Percentiles rank a stretch among this genome's conserved stretches.
Evolutionary conservation across 2,797 vertebrate genomes (phyloP).

Genomic region (Lepus oiostolus): DNA sequence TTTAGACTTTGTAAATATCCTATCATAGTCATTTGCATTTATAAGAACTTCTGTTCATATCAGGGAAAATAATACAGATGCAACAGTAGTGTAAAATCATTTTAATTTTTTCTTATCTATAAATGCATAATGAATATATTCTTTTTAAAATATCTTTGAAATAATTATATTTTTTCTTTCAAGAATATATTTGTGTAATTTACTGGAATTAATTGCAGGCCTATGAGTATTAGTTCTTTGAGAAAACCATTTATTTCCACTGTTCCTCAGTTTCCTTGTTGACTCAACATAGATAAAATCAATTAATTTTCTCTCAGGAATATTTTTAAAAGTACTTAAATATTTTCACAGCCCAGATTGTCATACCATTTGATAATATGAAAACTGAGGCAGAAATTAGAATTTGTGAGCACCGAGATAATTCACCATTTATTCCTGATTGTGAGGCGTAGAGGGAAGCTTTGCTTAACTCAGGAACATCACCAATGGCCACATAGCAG

Average conservation of each 20-base stretch:
- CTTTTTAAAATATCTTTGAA: background rate
- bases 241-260: background rate
- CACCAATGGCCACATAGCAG: rapidly evolving
- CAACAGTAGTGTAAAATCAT: background rate
- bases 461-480: background rate
- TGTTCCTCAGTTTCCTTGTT: slow-evolving; percentile 38
- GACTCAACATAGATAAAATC: background rate
- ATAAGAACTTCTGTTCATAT: background rate
- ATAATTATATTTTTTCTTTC: background rate
- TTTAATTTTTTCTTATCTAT: background rate
- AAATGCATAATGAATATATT: background rate
- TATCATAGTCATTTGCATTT: background rate
- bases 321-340: background rate
- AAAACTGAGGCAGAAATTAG: background rate
- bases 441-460: background rate
- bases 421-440: background rate
- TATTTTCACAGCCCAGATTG: background rate
- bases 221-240: background rate
- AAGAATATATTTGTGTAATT: background rate
- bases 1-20: slow-evolving; percentile 26
- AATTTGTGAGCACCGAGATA: background rate
- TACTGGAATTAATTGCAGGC: background rate
- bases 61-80: background rate
- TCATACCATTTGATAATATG: background rate
- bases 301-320: background rate